Percentiles rank a stretch among this genome's conserved stretches.
These are phyloP conservation scores for Etheostoma spectabile DNA, from an alignment of 2,113 vertebrate genomes.

Conservation along the genomic window DNA sequence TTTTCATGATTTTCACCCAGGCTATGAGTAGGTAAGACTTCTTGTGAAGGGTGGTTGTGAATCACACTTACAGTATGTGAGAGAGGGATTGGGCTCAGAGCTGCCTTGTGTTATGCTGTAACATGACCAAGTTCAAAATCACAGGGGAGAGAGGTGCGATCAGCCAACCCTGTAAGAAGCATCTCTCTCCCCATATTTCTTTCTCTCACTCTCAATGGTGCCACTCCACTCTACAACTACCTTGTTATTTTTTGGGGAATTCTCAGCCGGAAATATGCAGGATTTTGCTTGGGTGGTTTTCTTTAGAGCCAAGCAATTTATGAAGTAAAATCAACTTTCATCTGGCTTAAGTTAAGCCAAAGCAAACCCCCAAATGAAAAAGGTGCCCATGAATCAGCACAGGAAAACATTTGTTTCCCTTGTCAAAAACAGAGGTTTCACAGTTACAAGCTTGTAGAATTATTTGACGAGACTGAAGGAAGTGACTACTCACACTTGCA, in stretches of 20 bases:
- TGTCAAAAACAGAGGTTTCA: constrained; percentile 74
- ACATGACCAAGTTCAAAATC: constrained; percentile 60
- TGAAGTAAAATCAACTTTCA: constrained; percentile 84
- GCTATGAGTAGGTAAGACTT: constrained; percentile 13
- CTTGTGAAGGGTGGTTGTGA: constrained; percentile 31
- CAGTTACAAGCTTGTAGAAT: constrained; percentile 65
- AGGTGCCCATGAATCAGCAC: constrained; percentile 74
- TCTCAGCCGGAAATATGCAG: constrained; percentile 74
- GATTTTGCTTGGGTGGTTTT: constrained; percentile 82
- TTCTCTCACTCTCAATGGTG: constrained; percentile 58
- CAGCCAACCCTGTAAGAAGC: constrained; percentile 60
- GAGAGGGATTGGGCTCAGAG: constrained; percentile 61
- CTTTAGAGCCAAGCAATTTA: constrained; percentile 80
- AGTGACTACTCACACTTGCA: constrained; percentile 52
- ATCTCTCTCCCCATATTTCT: constrained; percentile 58
- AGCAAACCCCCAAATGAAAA: constrained; percentile 80
- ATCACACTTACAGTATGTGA: constrained; percentile 42
- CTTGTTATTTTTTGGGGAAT: constrained; percentile 76
- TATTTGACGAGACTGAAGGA: constrained; percentile 63
- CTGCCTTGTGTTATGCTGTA: constrained; percentile 53
- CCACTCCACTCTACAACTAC: constrained; percentile 69
- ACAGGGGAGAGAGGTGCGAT: constrained; percentile 45
- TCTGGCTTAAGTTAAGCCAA: constrained; percentile 80
- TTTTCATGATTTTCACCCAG: constrained; percentile 26
- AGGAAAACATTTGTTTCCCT: constrained; percentile 79